phyloP scores from a whole-genome alignment of 2,797 vertebrate genomes.

The Smutsia temminckii region DNA sequence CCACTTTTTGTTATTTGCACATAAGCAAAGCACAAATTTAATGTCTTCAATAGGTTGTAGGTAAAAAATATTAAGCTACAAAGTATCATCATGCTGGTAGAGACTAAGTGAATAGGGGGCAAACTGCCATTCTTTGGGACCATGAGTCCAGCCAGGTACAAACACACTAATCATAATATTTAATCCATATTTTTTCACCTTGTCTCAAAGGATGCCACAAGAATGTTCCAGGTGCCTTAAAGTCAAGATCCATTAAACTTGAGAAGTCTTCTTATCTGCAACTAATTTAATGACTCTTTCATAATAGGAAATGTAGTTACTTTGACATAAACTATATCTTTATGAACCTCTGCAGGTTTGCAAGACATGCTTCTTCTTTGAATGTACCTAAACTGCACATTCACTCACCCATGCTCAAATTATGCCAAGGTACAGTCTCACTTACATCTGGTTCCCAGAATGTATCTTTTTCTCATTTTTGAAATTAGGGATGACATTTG shows the following conservation, averaged over 20 bases:
- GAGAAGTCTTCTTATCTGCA: background rate
- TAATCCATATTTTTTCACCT: background rate
- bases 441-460: background rate
- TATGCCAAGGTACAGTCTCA: background rate
- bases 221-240: background rate
- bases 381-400: background rate
- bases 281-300: conserved; percentile 1
- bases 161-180: background rate
- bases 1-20: background rate
- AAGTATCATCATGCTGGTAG: background rate
- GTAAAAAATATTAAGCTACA: background rate
- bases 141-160: background rate
- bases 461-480: background rate
- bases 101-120: background rate
- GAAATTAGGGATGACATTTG: background rate
- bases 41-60: background rate
- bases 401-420: background rate
- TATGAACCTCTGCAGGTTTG: background rate
- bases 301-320: background rate
- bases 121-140: background rate
- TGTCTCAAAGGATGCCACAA: background rate
- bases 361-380: background rate
- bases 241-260: background rate
- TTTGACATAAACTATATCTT: background rate
- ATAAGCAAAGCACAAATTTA: background rate